Evolutionary conservation across 2,888 invertebrate species (phyloP).

Genomic region (Allophyes oxyacanthae): DNA sequence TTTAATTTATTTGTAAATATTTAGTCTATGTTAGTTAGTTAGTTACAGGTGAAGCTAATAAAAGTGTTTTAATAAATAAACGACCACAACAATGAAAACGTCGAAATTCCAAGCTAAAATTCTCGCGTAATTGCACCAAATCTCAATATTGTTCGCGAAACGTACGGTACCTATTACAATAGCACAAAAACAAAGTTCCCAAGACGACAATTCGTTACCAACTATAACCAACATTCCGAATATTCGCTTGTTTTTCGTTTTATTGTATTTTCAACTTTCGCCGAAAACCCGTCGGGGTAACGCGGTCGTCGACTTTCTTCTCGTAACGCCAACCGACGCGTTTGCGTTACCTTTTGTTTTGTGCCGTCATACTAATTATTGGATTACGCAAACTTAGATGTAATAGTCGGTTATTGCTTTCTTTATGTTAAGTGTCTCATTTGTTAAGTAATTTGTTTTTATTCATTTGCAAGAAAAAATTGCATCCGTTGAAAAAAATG

Average conservation of each 20-base stretch:
- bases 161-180: constrained; percentile 22
- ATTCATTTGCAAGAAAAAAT: too few relatives aligned
- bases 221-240: constrained; percentile 47
- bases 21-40: too few relatives aligned
- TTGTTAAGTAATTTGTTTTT: constrained; percentile 31
- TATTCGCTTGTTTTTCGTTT: constrained; percentile 44
- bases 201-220: constrained; percentile 45
- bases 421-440: constrained; percentile 17
- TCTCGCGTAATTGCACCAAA: constrained; percentile 11
- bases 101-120: not conserved
- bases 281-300: constrained; percentile 57
- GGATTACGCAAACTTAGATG: constrained; percentile 59
- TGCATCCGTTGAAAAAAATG: too few relatives aligned
- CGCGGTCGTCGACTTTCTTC: constrained; percentile 52
- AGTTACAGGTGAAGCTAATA: too few relatives aligned
- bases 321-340: constrained; percentile 55
- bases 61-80: too few relatives aligned
- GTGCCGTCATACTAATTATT: constrained; percentile 60
- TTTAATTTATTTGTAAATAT: too few relatives aligned
- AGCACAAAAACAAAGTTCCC: constrained; percentile 40
- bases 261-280: constrained; percentile 59
- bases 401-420: constrained; percentile 30
- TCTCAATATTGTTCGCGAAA: constrained; percentile 36
- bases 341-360: constrained; percentile 63
- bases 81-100: too few relatives aligned